Evolutionary conservation across 2,113 vertebrate genomes (phyloP).

Genomic region (Sorex araneus): DNA sequence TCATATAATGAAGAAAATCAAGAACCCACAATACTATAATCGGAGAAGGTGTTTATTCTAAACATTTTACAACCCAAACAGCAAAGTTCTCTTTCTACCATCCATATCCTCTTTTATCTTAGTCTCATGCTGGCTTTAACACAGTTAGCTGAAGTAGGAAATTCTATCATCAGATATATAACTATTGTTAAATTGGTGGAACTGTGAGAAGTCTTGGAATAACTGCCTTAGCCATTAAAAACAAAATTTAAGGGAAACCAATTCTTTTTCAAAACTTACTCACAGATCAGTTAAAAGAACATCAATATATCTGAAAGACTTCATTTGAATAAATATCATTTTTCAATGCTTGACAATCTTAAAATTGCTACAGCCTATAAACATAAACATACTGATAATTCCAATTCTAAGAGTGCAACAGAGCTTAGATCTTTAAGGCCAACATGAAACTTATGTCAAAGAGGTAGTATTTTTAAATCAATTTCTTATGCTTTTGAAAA

Average conservation of each 20-base stretch:
- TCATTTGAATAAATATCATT: slow-evolving; percentile 57
- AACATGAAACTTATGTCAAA: not conserved
- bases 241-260: slow-evolving; percentile 43
- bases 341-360: slow-evolving; percentile 48
- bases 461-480: slow-evolving; percentile 51
- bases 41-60: not conserved
- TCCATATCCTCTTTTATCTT: not conserved
- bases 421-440: not conserved
- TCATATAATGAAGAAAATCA: not conserved
- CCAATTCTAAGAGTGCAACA: not conserved
- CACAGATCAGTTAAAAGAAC: slow-evolving; percentile 27
- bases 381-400: slow-evolving; percentile 8
- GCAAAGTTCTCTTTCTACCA: not conserved
- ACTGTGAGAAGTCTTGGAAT: not conserved
- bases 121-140: not conserved
- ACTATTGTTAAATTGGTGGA: not conserved
- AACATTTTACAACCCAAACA: not conserved
- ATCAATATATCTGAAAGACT: slow-evolving; percentile 36
- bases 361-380: slow-evolving; percentile 45
- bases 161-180: slow-evolving; percentile 9
- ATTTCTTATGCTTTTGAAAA: not conserved
- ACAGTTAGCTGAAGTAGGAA: not conserved
- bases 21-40: not conserved
- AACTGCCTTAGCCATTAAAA: slow-evolving; percentile 50
- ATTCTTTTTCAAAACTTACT: slow-evolving; percentile 64